These are phyloP conservation scores for Meganola albula DNA, from an alignment of 2,888 invertebrate genomes.

Conservation along the genomic window DNA sequence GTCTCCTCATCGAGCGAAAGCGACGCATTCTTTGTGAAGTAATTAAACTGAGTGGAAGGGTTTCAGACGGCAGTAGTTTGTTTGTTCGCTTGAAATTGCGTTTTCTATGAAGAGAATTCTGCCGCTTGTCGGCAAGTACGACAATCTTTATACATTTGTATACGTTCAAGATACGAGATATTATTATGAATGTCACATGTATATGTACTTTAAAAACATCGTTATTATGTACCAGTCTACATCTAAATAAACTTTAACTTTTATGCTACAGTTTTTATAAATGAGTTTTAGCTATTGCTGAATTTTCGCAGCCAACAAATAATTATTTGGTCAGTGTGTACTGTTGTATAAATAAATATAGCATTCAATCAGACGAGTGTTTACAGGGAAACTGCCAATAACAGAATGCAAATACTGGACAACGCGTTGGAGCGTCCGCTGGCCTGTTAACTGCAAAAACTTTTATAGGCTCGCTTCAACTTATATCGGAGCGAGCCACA, in stretches of 20 bases:
- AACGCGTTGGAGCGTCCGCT: constrained; percentile 35
- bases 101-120: constrained; percentile 70
- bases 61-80: constrained; percentile 72
- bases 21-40: constrained; percentile 78
- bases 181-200: constrained; percentile 6
- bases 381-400: constrained; percentile 66
- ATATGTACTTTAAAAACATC: neutral
- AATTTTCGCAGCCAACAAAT: neutral
- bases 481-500: constrained; percentile 19
- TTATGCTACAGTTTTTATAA: too few relatives aligned
- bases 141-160: constrained; percentile 31
- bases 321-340: constrained; percentile 17
- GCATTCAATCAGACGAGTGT: constrained; percentile 64
- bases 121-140: constrained; percentile 49
- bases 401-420: constrained; percentile 68
- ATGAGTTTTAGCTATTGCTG: too few relatives aligned
- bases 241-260: too few relatives aligned
- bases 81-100: constrained; percentile 75
- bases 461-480: constrained; percentile 26
- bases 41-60: constrained; percentile 78
- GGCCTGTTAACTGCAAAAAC: constrained; percentile 25
- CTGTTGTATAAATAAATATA: constrained; percentile 35
- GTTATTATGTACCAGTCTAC: too few relatives aligned
- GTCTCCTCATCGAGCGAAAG: constrained; percentile 75
- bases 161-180: constrained; percentile 28